Percentiles rank a stretch among this genome's conserved stretches.
phyloP scores from a whole-genome alignment of 30 jellyfish, hydroid and myxozoan genomes.

The Hydractinia symbiolongicarpus region DNA sequence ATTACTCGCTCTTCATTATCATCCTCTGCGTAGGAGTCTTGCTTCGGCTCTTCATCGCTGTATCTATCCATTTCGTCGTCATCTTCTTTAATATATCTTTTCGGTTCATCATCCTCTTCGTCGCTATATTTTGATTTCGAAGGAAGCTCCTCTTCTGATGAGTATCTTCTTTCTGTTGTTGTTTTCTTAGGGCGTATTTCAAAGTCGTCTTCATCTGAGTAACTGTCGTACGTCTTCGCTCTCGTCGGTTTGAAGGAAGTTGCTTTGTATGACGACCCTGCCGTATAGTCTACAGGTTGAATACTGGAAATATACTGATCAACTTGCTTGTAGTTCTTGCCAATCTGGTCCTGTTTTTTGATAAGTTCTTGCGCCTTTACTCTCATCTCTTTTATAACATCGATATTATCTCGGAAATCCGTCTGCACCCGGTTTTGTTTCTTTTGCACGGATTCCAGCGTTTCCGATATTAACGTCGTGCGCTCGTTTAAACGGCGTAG shows the following conservation, averaged over 20 bases:
- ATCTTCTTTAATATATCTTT: too few relatives aligned
- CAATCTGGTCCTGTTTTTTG: slow-evolving; percentile 14
- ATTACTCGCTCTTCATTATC: neutral
- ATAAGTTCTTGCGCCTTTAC: slow-evolving; percentile 1
- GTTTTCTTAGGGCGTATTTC: neutral
- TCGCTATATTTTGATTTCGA: too few relatives aligned
- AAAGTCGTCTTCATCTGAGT: neutral
- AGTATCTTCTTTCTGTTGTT: neutral
- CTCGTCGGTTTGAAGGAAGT: neutral
- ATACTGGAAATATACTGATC: neutral
- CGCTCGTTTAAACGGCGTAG: slow-evolving; percentile 12
- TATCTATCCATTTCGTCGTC: neutral
- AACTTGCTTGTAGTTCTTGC: slow-evolving; percentile 10
- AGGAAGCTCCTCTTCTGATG: too few relatives aligned
- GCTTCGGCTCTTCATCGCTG: neutral
- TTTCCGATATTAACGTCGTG: neutral
- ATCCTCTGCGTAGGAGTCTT: neutral
- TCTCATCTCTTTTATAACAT: slow-evolving; percentile 14
- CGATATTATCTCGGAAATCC: neutral
- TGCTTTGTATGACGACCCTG: too few relatives aligned
- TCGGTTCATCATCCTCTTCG: too few relatives aligned
- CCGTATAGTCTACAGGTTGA: neutral
- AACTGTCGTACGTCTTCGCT: neutral
- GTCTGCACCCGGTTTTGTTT: neutral
- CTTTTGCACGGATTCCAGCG: slow-evolving; percentile 16